phyloP scores from a whole-genome alignment of 2,113 vertebrate species.

The Mastomys coucha region DNA sequence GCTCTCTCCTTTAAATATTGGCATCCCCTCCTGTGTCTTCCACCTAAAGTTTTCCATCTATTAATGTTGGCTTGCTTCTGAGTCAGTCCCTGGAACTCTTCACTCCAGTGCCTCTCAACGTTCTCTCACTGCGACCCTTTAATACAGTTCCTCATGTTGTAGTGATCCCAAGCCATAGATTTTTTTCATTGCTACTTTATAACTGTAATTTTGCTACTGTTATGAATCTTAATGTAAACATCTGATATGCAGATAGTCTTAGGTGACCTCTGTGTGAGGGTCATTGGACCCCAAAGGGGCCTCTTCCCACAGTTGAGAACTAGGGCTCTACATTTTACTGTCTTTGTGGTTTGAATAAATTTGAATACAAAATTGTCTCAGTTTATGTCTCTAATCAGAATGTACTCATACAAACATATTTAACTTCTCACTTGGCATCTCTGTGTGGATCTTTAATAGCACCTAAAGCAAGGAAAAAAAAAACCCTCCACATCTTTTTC shows the following conservation, averaged over 20 bases:
- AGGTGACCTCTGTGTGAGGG: neutral
- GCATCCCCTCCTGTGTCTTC: neutral
- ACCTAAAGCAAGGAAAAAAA: neutral
- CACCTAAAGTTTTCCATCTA: neutral
- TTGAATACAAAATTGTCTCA: neutral
- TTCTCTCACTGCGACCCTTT: neutral
- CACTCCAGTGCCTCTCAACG: neutral
- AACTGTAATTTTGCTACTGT: neutral
- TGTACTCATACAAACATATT: neutral
- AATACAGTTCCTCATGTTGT: neutral
- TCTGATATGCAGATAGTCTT: neutral
- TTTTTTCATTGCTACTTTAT: neutral
- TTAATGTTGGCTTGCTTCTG: neutral
- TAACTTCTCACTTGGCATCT: neutral
- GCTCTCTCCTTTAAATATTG: neutral
- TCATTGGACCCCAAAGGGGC: neutral
- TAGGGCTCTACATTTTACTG: neutral
- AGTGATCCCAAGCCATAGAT: neutral
- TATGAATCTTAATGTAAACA: neutral
- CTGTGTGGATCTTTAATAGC: neutral
- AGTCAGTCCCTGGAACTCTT: neutral
- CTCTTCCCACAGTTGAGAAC: neutral
- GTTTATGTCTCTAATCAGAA: neutral
- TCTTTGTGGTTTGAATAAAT: neutral
- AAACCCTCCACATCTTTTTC: neutral